Evolutionary conservation across 2,888 invertebrate genomes (phyloP).

Genomic region (Oasisia sp.): DNA sequence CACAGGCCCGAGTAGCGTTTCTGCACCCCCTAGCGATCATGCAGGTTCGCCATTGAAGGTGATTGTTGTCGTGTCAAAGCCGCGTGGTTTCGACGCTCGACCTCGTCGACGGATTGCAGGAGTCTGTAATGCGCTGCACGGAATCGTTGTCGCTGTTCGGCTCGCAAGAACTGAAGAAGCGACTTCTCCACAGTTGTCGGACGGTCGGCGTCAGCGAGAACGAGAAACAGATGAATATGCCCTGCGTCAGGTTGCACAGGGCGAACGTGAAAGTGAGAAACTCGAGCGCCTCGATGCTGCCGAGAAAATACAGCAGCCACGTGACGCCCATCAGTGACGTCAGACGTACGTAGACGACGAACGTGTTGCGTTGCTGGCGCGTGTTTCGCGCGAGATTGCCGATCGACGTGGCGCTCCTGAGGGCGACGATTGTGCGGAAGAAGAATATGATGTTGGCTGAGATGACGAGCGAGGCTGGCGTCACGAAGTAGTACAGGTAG

Average conservation of each 20-base stretch:
- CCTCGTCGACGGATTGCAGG: too few relatives aligned
- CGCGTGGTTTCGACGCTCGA: neutral
- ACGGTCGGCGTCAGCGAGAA: constrained; percentile 7
- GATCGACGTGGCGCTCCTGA: neutral
- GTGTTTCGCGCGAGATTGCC: neutral
- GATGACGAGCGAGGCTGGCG: neutral
- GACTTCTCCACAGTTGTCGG: neutral
- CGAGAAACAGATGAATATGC: neutral
- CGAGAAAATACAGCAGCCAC: constrained; percentile 21
- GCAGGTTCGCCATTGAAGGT: neutral
- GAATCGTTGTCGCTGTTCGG: neutral
- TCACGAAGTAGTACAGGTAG: neutral
- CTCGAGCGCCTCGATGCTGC: neutral
- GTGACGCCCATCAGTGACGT: constrained; percentile 23
- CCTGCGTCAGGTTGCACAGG: constrained; percentile 18
- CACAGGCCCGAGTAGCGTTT: neutral
- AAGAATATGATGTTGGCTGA: neutral
- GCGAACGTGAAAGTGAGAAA: constrained; percentile 8
- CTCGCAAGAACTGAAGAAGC: neutral
- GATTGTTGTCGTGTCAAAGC: neutral
- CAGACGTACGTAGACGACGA: constrained; percentile 14
- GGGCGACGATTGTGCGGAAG: neutral
- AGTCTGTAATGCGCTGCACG: neutral
- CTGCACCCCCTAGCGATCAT: neutral
- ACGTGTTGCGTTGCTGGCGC: neutral